Evolutionary conservation across 2,113 vertebrate species (phyloP), one percentile per base, ranked within the genome.

Genomic region (Corynorhinus townsendii): DNA sequence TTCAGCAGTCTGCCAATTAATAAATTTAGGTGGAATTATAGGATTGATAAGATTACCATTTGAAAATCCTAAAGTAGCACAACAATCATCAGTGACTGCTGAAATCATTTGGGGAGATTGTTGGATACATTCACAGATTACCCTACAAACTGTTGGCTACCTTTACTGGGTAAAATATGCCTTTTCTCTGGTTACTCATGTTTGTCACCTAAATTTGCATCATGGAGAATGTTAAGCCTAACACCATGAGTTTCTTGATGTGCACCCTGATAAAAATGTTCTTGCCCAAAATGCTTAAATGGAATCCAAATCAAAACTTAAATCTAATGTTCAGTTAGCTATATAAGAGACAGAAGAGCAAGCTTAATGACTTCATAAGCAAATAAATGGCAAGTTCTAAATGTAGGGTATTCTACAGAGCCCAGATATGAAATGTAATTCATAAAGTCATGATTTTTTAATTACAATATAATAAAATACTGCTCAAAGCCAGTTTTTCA

Each of bases 381-480:
- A 62, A 83, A 88, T 79, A 26, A 76, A 64, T 86, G 43, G 52
- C 38, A 24, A 82, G 92, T 90, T 47, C 19, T 69, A 9, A 95
- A 56, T 9, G 3, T 62, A 30, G 30, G 35, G 69, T 26, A 47
- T 93, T 80, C 30, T 62, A 5, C 14, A 72, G 94, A 94, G 82
- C 64, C 52, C 26, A 94, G 76, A 90, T 95, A 92, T 82, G 69
- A 96, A 87, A 96, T 85, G 45, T 71, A 76, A 95, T 94, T 96
- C 59, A 92, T 77, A 93, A 90, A 94, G 72, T 97, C 95, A 97
- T 97, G 88, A 95, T 95, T 97, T 96, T 97, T 97, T 97, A 97
- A 97, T 96, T 80, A 95, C 56, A 79, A 86, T 89, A 89, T 95
- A 96, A 96, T 96, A 96, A 96, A 95, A 95, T 52, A 94, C n/a